These are phyloP conservation scores for Lycaon pictus DNA, from an alignment of 2,113 vertebrate genomes.

Conservation along the genomic window DNA sequence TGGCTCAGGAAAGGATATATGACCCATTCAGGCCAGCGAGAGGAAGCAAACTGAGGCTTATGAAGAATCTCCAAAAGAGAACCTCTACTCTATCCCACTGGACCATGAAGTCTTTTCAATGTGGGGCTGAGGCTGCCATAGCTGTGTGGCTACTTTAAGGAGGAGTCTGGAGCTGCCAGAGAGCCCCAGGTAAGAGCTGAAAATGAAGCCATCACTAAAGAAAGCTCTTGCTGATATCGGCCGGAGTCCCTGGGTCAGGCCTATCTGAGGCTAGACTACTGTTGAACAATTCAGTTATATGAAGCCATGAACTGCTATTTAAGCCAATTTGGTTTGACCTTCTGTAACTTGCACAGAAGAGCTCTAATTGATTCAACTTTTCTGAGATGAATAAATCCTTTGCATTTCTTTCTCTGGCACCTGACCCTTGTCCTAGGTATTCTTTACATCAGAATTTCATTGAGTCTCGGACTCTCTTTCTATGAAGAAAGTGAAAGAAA, in stretches of 20 bases:
- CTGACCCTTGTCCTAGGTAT: background rate
- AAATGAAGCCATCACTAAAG: background rate
- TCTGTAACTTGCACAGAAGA: background rate
- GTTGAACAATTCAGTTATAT: background rate
- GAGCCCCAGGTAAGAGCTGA: background rate
- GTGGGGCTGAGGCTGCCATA: background rate
- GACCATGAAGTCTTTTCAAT: background rate
- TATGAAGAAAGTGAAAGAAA: slow-evolving; percentile 57
- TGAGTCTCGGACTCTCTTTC: slow-evolving; percentile 3
- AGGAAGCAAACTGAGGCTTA: background rate
- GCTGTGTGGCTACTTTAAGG: background rate
- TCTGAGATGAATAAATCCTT: slow-evolving; percentile 25
- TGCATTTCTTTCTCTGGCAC: slow-evolving; percentile 7
- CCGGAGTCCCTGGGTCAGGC: background rate
- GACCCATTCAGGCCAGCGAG: background rate
- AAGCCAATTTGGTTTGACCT: background rate
- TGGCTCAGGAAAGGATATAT: background rate
- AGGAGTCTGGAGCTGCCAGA: background rate
- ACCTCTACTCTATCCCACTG: background rate
- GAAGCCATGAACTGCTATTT: background rate
- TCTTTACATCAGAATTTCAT: background rate
- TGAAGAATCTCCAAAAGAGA: background rate
- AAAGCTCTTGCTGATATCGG: background rate
- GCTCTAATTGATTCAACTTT: background rate
- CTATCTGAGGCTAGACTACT: background rate